Conservation (phyloP, 2,888 invertebrate genomes). For the Tromatobia lineatoria region DNA sequence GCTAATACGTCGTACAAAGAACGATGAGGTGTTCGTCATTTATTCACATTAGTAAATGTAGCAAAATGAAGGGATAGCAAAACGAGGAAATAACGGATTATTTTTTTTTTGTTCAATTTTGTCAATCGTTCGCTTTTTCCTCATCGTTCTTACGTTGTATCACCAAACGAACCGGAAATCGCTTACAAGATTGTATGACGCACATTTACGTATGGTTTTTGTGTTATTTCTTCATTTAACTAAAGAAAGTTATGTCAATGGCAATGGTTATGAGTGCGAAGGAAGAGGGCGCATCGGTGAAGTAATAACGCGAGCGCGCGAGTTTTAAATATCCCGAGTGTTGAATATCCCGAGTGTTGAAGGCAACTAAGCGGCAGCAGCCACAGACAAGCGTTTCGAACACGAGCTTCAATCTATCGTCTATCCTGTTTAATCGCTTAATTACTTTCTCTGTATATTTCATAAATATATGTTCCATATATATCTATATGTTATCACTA, state of each 20-base stretch:
- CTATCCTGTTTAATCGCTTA: not conserved
- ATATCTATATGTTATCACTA: slow-evolving; percentile 46
- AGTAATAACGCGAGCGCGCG: slow-evolving; percentile 10
- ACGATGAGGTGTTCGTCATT: slow-evolving; percentile 25
- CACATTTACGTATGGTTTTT: slow-evolving; percentile 48
- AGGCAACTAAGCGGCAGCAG: slow-evolving; percentile 41
- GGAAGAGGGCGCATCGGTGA: slow-evolving; percentile 27
- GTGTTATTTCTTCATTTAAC: slow-evolving; percentile 21
- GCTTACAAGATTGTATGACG: slow-evolving; percentile 53
- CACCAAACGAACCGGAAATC: slow-evolving; percentile 17
- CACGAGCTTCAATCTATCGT: slow-evolving; percentile 35
- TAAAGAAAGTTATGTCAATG: slow-evolving; percentile 37
- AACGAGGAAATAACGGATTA: slow-evolving; percentile 5
- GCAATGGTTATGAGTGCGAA: slow-evolving; percentile 10
- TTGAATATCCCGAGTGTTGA: slow-evolving; percentile 46
- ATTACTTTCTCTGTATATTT: slow-evolving; percentile 38
- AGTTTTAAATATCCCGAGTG: slow-evolving; percentile 20
- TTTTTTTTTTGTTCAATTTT: not conserved
- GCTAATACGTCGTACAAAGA: slow-evolving; percentile 46
- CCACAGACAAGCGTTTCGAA: slow-evolving; percentile 48
- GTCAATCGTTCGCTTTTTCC: not conserved
- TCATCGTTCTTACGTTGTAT: slow-evolving; percentile 10
- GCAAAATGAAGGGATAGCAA: not conserved
- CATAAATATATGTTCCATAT: slow-evolving; percentile 38
- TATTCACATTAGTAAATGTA: not conserved